These are phyloP conservation scores for Drosophila longiperda DNA, from an alignment of 2,888 invertebrate genomes.

Conservation along the genomic window DNA sequence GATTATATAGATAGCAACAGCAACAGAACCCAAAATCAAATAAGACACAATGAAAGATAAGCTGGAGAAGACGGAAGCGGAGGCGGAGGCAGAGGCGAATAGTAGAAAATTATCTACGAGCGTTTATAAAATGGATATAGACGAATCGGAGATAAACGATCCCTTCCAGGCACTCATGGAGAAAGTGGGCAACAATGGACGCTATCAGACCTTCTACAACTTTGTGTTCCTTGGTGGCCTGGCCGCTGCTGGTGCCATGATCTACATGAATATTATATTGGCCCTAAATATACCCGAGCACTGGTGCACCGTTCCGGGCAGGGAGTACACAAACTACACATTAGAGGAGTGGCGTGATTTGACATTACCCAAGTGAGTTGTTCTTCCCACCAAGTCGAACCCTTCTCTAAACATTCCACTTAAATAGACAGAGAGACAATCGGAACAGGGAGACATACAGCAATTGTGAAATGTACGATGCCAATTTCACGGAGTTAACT, in stretches of 20 bases:
- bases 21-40: not conserved
- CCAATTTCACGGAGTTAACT: conserved; percentile 79
- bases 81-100: conserved; percentile 30
- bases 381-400: not conserved
- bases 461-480: conserved; percentile 85
- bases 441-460: conserved; percentile 83
- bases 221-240: conserved; percentile 85
- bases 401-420: not conserved
- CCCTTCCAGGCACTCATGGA: conserved; percentile 86
- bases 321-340: conserved; percentile 85
- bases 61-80: conserved; percentile 37
- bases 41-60: conserved; percentile 58
- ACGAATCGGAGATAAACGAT: conserved; percentile 78
- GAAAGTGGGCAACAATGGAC: conserved; percentile 86
- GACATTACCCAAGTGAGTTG: conserved; percentile 86
- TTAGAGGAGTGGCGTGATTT: conserved; percentile 86
- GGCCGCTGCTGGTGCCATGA: conserved; percentile 85
- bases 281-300: conserved; percentile 87
- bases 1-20: conserved; percentile 21
- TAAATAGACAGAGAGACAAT: conserved; percentile 81
- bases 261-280: conserved; percentile 86
- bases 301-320: conserved; percentile 87
- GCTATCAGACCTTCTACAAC: conserved; percentile 86
- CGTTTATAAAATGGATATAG: conserved; percentile 59
- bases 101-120: conserved; percentile 55